These are phyloP conservation scores for Drosophila prolongata DNA, from an alignment of 2,888 invertebrate species.

Conservation along the genomic window DNA sequence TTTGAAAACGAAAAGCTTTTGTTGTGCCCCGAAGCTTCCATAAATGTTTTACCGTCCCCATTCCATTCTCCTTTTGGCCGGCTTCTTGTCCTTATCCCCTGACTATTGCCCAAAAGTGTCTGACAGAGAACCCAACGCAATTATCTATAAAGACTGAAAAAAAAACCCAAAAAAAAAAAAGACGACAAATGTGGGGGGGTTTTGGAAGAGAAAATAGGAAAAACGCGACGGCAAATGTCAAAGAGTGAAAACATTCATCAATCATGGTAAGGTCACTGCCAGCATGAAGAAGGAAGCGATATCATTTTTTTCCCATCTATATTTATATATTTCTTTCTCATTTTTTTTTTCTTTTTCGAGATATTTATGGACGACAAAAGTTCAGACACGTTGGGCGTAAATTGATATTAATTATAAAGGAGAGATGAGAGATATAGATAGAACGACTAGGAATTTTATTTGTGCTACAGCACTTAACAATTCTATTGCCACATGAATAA, in stretches of 20 bases:
- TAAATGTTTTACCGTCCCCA: conserved; percentile 17
- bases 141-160: conserved; percentile 36
- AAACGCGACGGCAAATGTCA: conserved; percentile 71
- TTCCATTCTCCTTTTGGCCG: neutral
- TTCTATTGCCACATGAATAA: conserved; percentile 51
- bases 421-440: conserved; percentile 43
- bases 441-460: conserved; percentile 3
- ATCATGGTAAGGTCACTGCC: conserved; percentile 71
- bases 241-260: conserved; percentile 78
- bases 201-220: conserved; percentile 22
- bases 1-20: conserved; percentile 15
- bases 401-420: conserved; percentile 75
- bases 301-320: conserved; percentile 29
- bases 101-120: conserved; percentile 34
- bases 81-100: conserved; percentile 7
- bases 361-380: conserved; percentile 32
- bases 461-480: conserved; percentile 36
- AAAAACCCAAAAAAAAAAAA: conserved; percentile 1
- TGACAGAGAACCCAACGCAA: conserved; percentile 34
- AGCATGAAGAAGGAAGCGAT: conserved; percentile 46
- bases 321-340: conserved; percentile 7
- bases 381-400: conserved; percentile 40
- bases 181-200: neutral
- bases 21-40: conserved; percentile 18
- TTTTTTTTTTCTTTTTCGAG: neutral